Evolutionary conservation across 2,113 vertebrate species (phyloP), one percentile per base, ranked within the genome.

Genomic region (Crotalus horridus): DNA sequence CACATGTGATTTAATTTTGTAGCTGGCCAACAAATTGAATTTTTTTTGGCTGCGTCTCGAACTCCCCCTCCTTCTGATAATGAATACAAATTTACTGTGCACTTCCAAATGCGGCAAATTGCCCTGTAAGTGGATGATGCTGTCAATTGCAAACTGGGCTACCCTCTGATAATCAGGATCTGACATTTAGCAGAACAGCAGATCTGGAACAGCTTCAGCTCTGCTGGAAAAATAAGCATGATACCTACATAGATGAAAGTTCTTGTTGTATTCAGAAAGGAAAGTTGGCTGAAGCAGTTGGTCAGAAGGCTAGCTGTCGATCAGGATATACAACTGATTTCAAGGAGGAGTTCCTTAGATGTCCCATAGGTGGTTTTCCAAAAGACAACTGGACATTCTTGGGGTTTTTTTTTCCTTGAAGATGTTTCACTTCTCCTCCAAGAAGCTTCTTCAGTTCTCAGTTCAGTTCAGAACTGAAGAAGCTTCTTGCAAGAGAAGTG

Each of bases 191-290:
- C 6, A 6, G 87, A 94, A 46, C 23, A 91, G 5, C 15, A 4
- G 91, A 81, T 92, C 91, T 95, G 90, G 58, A 94, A 89, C 56
- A 26, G 43, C 39, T 92, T 92, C 56, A 0, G 1, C 89, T 95
- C 93, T 94, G 43, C 13, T 95, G 90, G 90, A 91, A 95, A 96
- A 96, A 94, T 85, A 1, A 96, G 92, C 86, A 93, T 39, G 81
- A 96, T 93, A 85, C 48, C 55, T 64, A 51, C 48, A 51, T 51
- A 96, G 33, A 6, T 0, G 10, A 94, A 92, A n/a, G 86, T 93
- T 64, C 81, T 92, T 93, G 88, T 92, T 89, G 86, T 93, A 86
- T 94, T 94, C 88, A 56, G 92, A 94, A 94, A 90, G 3, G 74
- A 89, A 93, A 93, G 2, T 13, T 91, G 29, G 9, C 51, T 89